Base-by-base conservation (phyloP, 2,113 vertebrate genomes). In the Gobius niger region DNA sequence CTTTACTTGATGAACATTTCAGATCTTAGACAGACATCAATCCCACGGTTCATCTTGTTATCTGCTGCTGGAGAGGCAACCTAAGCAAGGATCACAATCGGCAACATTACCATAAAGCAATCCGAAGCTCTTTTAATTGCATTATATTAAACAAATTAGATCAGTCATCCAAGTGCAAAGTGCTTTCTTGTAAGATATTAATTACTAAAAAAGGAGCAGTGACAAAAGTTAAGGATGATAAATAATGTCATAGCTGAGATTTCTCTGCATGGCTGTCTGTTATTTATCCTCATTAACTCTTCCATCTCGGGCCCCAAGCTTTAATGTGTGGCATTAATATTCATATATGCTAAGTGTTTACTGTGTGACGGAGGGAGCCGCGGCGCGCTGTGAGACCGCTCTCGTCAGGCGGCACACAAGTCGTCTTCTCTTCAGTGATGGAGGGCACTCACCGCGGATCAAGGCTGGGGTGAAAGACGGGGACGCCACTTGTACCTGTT, bases 201-300 rank as follows among this genome's bases (percentile, higher is more conserved):
- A 93, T 91, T 91, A 88, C 87, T 68, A 90, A 90, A 90, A 92
- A 87, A 87, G 82, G 75, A 89, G 84, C 79, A 63, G 75, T 85
- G 89, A 91, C 84, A 89, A 91, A 91, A 90, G 89, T 92, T 91
- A 90, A 91, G 86, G 85, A 90, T 91, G 91, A 93, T 92, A 87
- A 92, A 93, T 90, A 87, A 82, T 79, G 85, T 88, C 84, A 85
- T 85, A 84, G 80, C 78, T 82, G 84, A 78, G 87, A 85, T 91
- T 88, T 90, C 66, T 65, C 75, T 83, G 83, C 65, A 76, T 65
- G 84, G 75, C 82, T 81, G 87, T 91, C 88, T 89, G 82, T 87
- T 90, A 91, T 93, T 89, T 89, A 90, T 92, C 89, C 91, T 92
- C 91, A 93, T 93, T 92, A 92, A 90, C 80, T 84, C 81, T 85